phyloP scores from a whole-genome alignment of 2,113 vertebrate species.

The Glareola pratincola region DNA sequence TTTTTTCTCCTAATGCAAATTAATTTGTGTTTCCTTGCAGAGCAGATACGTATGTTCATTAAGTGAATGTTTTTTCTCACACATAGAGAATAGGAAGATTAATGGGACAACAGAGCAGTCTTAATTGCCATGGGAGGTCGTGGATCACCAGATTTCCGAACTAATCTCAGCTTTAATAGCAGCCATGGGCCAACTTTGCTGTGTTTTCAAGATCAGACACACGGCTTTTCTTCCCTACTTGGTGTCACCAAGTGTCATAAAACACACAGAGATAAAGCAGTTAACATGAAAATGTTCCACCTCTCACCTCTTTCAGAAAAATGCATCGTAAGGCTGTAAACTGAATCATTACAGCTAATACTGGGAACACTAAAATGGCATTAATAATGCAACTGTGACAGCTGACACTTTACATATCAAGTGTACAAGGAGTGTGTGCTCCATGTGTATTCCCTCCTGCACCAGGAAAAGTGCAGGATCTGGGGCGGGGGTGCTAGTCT shows the following conservation, averaged over 20 bases:
- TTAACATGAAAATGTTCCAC: neutral
- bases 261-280: neutral
- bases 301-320: neutral
- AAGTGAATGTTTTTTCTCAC: neutral
- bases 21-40: neutral
- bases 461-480: neutral
- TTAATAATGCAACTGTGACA: neutral
- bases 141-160: neutral
- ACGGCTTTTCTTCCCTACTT: neutral
- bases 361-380: neutral
- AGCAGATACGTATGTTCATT: neutral
- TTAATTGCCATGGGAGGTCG: neutral
- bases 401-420: neutral
- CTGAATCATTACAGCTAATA: neutral
- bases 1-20: neutral
- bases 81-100: neutral
- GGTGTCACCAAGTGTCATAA: neutral
- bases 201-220: neutral
- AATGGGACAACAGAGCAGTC: neutral
- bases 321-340: neutral
- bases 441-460: neutral
- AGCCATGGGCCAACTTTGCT: neutral
- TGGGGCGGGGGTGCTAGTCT: neutral
- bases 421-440: neutral
- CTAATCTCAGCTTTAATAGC: neutral